Base-by-base conservation (phyloP, 2,888 invertebrate genomes). In the Anaspis maculata region DNA sequence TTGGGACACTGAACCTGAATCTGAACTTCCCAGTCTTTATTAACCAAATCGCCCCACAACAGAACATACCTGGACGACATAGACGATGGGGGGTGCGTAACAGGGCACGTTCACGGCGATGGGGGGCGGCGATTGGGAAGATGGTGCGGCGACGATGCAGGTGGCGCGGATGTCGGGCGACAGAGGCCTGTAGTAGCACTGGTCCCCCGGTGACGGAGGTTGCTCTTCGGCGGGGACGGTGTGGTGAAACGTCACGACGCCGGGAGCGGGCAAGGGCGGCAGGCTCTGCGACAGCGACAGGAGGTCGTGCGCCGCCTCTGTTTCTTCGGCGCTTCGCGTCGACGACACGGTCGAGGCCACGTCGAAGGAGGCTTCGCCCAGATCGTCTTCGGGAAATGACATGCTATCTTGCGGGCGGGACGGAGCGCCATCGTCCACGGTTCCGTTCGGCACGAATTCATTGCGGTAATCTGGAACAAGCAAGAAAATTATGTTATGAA, bases 281-380 rank as follows among this genome's bases (percentile, higher is more conserved):
- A 83, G 62, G 47, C 85, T 82, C 51, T 85, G 80, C 2, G 84
- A 83, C 19, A 85, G 67, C 27, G 82, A 84, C 15, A 84, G 68
- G 41, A 83, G 69, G 61, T 84, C 89, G 61, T 87, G 88, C 1
- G 90, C 90, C 16, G 88, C 89, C 67, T 89, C 88, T 6, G 87
- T 89, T 65, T 90, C 90, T 55, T 86, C 89, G 14, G 83, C 77
- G 48, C 79, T 78, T 31, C 79, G 73, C 37, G 67, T 61, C 35
- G 67, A 61, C 51, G 66, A 66, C 38, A 65, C 62, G 13, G 65
- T 61, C 32, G 65, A 63, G 21, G 64, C 67, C 21, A 62, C 64
- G 46, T 27, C 27, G 25, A 15, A 44, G 44, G 30, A 35, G 11
- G 33, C 15, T 13, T 15, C 47, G 43, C 34, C 31, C 19, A 19